These are phyloP conservation scores for Caenorhabditis sp. DNA, from an alignment of 2,888 invertebrate genomes.

Conservation along the genomic window DNA sequence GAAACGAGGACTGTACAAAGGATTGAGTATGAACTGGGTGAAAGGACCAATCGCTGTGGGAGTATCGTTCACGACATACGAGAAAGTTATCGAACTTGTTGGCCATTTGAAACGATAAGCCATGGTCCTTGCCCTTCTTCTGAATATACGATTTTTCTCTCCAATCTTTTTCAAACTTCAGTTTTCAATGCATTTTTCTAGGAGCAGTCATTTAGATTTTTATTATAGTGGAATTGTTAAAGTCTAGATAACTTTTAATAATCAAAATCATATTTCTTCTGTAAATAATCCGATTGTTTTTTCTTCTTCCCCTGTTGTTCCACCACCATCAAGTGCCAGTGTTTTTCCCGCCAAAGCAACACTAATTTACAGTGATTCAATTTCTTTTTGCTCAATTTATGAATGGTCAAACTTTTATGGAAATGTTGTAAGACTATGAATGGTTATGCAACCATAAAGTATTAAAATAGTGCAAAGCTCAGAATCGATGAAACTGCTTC, in stretches of 20 bases:
- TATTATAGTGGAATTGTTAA: conserved; percentile 11
- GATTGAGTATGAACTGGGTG: conserved; percentile 99
- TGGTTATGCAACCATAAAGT: not conserved
- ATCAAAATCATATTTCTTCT: too few species aligned
- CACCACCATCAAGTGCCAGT: conserved; percentile 44
- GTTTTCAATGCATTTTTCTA: conserved; percentile 13
- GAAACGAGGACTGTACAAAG: conserved; percentile 94
- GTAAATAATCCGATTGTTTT: conserved; percentile 28
- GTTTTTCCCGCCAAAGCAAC: conserved; percentile 33
- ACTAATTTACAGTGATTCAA: conserved; percentile 33
- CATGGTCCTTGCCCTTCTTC: not conserved
- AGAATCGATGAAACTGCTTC: not conserved
- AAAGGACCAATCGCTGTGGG: conserved; percentile 89
- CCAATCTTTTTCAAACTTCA: conserved; percentile 17
- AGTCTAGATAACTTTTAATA: conserved; percentile 9
- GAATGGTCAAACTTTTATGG: not conserved
- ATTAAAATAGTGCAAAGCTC: not conserved
- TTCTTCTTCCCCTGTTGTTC: conserved; percentile 2
- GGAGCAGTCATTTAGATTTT: conserved; percentile 14
- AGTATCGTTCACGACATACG: conserved; percentile 96
- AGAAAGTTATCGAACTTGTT: conserved; percentile 84
- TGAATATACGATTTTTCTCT: not conserved
- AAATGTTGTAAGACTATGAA: not conserved
- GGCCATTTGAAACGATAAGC: conserved; percentile 50
- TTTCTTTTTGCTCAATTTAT: conserved; percentile 51